Evolutionary conservation across 2,888 invertebrate genomes (phyloP), one percentile per base, ranked within the genome.

Genomic region (Oxyteleia sp.): DNA sequence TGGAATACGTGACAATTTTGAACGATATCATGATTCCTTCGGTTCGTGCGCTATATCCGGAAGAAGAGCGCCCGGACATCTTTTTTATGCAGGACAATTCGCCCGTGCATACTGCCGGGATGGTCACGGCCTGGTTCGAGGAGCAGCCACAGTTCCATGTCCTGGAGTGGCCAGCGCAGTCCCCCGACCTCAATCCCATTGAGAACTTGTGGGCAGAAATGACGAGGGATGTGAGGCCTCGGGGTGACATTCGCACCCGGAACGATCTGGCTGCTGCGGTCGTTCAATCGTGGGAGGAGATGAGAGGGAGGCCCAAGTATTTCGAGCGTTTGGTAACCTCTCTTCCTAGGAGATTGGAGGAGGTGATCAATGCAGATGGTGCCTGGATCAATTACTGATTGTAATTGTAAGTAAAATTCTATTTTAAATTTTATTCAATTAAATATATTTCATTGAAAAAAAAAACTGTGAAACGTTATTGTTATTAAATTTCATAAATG

Each of bases 71-170:
- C 11, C 57, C 57, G 4, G 20, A 63, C 2, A 71, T 87, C 3
- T 0, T 10, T 8, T 41, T 85, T 13, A 71, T 85, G 45, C 79
- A 86, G 20, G 85, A 87, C 32, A 85, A 86, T 18, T 82, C 78
- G 7, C 8, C 76, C 10, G 82, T 86, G 13, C 86, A 86, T 18
- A 82, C 64, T 3, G 35, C 71, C 2, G 72, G 79, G 2, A 29
- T 10, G n/a, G n/a, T n/a, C n/a, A n/a, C n/a, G n/a, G 26, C 71
- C 5, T 87, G 87, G 85, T 84, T 84, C 29, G 47, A 11, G 5
- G 41, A 47, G 0, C 85, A 85, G 20, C 84, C 23, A 5, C 2
- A 2, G 82, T 76, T 20, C 49, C n/a, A n/a, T n/a, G n/a, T 80
- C 0, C 51, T 86, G 8, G 26, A 71, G 20, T 84, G 78, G 68